These are phyloP conservation scores for Octomys mimax DNA, from an alignment of 2,797 vertebrate genomes.

Conservation along the genomic window DNA sequence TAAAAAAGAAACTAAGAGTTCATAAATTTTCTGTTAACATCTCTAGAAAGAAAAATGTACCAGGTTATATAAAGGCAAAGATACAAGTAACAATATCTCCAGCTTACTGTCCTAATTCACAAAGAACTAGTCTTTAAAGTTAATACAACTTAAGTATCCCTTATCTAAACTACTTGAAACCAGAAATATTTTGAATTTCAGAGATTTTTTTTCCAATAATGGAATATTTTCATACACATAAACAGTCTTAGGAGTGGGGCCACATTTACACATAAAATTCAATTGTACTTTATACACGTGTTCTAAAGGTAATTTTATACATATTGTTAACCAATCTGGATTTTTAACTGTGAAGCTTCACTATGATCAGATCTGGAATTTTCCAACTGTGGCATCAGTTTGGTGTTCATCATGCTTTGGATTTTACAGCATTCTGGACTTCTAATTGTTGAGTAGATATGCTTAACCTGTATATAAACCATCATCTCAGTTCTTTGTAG, in stretches of 20 bases:
- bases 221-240: neutral
- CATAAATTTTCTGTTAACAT: constrained; percentile 38
- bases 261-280: neutral
- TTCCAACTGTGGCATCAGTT: neutral
- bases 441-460: neutral
- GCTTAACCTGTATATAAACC: neutral
- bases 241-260: neutral
- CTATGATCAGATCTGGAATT: neutral
- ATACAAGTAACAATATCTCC: constrained; percentile 16
- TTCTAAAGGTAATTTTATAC: neutral
- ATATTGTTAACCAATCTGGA: neutral
- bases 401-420: neutral
- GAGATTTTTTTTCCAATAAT: neutral
- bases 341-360: neutral
- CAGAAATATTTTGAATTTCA: neutral
- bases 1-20: constrained; percentile 39
- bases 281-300: neutral
- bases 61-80: constrained; percentile 35
- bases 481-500: neutral
- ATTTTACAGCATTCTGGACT: neutral
- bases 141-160: neutral
- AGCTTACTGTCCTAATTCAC: neutral
- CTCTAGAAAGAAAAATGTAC: constrained; percentile 59
- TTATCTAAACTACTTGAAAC: neutral
- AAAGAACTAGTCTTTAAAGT: constrained; percentile 5